Evolutionary conservation across 1,140 invertebrate genomes (phyloP), one percentile per base, ranked within the genome.

Genomic region (Diorhabda sublineata): DNA sequence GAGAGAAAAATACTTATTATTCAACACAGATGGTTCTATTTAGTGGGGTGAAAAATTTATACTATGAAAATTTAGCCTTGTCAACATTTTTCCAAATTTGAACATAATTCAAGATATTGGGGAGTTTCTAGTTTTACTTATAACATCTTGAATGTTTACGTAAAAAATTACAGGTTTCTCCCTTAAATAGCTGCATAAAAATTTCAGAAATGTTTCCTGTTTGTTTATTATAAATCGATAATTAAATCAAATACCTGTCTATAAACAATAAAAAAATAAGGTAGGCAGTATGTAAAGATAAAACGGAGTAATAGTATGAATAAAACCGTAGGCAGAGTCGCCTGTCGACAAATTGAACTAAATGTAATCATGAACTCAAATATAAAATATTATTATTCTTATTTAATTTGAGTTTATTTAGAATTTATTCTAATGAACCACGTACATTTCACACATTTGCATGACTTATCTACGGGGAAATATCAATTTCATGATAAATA

Each of bases 381-480:
- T 52, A n/a, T 52, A 52, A 52, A 52, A 52, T 52, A 52, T 52
- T 52, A 8, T 52, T 52, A 52, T 52, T 3, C 6, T 8, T 52
- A 52, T 52, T 52, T 52, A 52, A 52, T 52, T 52, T 52, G 47
- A 52, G 6, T 52, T 52, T 52, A 52, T 52, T 52, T 52, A 52
- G 6, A n/a, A n/a, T 52, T 52, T 52, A 52, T 52, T 52, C 3
- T 52, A 52, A 52, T 52, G 47, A 52, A 52, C 47, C 47, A 52
- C 47, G 47, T n/a, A 52, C 6, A 52, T 52, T 52, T 52, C 47
- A n/a, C 47, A 52, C 47, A 52, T 52, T 52, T 52, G 4, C 47
- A 52, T 52, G 3, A 52, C n/a, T 52, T 52, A 52, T 52, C 6
- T 52, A 8, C 47, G n/a, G 6, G 6, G 47, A 6, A 52, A 52